Percentiles rank a stretch among this genome's conserved stretches.
phyloP scores from a whole-genome alignment of 2,797 vertebrate genomes.

The Sebastes trivittatus region DNA sequence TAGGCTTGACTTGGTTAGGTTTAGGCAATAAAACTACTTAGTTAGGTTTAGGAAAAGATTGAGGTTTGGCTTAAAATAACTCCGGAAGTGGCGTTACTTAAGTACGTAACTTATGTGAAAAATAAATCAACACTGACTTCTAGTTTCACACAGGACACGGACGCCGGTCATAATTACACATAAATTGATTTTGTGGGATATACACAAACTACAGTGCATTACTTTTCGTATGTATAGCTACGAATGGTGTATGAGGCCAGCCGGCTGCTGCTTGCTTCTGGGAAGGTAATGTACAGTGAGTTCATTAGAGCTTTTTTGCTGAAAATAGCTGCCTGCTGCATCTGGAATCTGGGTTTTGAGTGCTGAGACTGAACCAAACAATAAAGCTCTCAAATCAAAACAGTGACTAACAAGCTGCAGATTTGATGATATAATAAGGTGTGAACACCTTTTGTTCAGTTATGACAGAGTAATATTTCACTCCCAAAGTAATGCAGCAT shows the following conservation, averaged over 20 bases:
- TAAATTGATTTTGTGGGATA: accelerated
- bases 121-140: no score
- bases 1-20: no score
- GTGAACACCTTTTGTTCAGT: background rate
- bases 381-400: background rate
- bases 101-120: no score
- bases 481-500: background rate
- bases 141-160: accelerated
- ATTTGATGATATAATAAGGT: background rate
- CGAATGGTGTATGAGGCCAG: no score
- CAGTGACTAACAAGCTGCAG: background rate
- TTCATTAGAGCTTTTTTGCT: background rate
- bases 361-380: background rate
- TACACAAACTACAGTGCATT: no score
- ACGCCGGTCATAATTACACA: no score
- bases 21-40: no score
- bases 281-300: background rate
- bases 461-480: background rate
- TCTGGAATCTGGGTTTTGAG: background rate
- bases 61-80: no score
- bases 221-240: no score
- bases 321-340: background rate
- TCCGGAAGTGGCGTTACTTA: no score
- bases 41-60: no score
- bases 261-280: background rate